Evolutionary conservation across 2,113 vertebrate species (phyloP).

Genomic region (Sprattus sprattus): DNA sequence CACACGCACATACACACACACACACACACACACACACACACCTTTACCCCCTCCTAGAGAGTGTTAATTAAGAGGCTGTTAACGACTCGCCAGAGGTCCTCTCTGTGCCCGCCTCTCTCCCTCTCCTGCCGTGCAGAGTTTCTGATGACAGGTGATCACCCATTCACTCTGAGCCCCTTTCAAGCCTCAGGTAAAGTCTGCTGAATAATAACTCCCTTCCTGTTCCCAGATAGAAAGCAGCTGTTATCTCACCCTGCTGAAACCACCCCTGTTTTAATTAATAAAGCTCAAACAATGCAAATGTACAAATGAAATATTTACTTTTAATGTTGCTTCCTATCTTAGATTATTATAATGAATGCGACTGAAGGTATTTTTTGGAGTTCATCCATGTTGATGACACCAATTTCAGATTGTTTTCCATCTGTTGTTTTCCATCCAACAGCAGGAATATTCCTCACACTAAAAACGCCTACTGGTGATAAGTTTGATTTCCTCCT

Average conservation of each 20-base stretch:
- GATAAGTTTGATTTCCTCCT: neutral
- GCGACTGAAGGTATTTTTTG: neutral
- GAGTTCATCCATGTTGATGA: neutral
- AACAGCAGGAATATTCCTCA: neutral
- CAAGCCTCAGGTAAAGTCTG: slow-evolving; percentile 5
- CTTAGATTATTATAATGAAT: neutral
- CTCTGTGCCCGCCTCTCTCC: slow-evolving; percentile 19
- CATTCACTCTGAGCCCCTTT: neutral
- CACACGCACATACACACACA: neutral
- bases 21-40: neutral
- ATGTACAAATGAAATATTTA: neutral
- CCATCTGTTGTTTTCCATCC: too few species aligned
- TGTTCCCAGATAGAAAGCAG: neutral
- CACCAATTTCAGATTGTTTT: neutral
- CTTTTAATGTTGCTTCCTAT: neutral
- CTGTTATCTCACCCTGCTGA: neutral
- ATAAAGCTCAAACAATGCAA: neutral
- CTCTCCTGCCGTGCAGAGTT: neutral
- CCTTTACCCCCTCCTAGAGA: slow-evolving; percentile 42
- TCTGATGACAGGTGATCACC: slow-evolving; percentile 17
- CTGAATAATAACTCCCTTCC: neutral
- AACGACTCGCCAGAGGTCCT: slow-evolving; percentile 62
- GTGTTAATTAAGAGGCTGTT: slow-evolving; percentile 65
- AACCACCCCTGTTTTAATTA: neutral
- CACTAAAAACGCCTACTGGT: neutral